Evolutionary conservation across 2,888 invertebrate species (phyloP).

Genomic region (Stegophylla sp.): DNA sequence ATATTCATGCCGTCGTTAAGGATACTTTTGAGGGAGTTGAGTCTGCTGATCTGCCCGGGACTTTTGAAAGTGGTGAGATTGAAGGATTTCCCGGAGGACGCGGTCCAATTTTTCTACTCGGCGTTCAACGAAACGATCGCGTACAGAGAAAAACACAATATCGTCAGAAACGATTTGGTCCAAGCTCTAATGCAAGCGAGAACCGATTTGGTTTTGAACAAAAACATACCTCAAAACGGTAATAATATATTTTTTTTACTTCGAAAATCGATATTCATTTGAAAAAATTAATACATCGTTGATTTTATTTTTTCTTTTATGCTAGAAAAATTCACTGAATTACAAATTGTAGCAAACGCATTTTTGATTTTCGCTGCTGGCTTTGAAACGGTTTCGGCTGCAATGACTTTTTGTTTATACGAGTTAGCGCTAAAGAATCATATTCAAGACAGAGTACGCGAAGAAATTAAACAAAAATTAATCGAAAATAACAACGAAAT

Average conservation of each 20-base stretch:
- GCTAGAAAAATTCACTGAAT: constrained; percentile 65
- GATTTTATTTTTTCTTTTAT: neutral
- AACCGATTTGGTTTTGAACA: constrained; percentile 36
- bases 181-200: constrained; percentile 59
- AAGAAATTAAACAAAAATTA: constrained; percentile 66
- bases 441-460: constrained; percentile 67
- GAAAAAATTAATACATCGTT: neutral
- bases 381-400: constrained; percentile 72
- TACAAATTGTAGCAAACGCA: constrained; percentile 69
- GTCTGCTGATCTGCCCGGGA: constrained; percentile 59
- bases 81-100: constrained; percentile 60
- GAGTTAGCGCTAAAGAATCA: constrained; percentile 68
- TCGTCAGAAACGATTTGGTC: constrained; percentile 61
- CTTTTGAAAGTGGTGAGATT: constrained; percentile 60
- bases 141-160: constrained; percentile 59
- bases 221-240: neutral
- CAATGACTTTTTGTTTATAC: constrained; percentile 69
- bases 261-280: too few relatives aligned
- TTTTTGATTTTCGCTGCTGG: constrained; percentile 72
- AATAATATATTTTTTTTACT: neutral
- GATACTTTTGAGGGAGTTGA: constrained; percentile 61
- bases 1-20: constrained; percentile 64
- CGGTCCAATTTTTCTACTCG: constrained; percentile 51
- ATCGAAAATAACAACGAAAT: constrained; percentile 67
- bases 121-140: constrained; percentile 58